A percentile compares a stretch with the other conserved stretches of the same genome.
phyloP scores from a whole-genome alignment of 1,140 invertebrate species.

The Sycophila sp. region DNA sequence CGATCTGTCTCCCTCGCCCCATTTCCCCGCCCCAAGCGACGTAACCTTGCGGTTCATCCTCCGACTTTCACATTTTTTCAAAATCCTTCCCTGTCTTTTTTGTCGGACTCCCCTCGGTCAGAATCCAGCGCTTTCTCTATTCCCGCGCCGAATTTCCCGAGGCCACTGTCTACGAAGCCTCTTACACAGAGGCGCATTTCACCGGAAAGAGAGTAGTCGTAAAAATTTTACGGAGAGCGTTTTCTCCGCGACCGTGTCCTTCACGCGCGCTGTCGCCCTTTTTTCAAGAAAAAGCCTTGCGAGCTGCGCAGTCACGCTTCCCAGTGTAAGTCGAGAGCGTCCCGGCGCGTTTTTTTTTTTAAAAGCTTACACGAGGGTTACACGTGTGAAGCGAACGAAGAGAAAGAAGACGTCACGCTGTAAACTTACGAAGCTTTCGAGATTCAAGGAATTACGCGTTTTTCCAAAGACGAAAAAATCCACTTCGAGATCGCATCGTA shows the following conservation, averaged over 20 bases:
- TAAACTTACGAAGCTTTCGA: conserved; percentile 6
- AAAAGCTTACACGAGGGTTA: too few relatives aligned
- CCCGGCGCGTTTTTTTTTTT: conserved; percentile 1
- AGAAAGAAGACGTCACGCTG: too few relatives aligned
- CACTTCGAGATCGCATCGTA: too few relatives aligned
- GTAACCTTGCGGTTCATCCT: conserved; percentile 40
- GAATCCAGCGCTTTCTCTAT: conserved; percentile 44
- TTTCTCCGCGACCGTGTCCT: not conserved
- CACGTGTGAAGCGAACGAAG: too few relatives aligned
- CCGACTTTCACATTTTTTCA: conserved; percentile 63
- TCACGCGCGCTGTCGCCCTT: not conserved
- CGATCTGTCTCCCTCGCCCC: not conserved
- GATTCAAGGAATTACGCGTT: too few relatives aligned
- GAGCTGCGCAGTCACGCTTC: conserved; percentile 7
- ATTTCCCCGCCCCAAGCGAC: not conserved
- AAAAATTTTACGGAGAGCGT: conserved; percentile 41
- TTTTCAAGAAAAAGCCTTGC: conserved; percentile 3
- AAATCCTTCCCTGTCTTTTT: conserved; percentile 48
- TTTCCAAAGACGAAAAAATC: too few relatives aligned
- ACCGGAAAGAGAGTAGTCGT: conserved; percentile 36
- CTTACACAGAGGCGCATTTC: conserved; percentile 38
- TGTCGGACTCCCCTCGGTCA: conserved; percentile 30
- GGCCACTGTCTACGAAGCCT: not conserved
- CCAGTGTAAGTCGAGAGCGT: not conserved
- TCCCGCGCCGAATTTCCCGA: conserved; percentile 29